Percentiles rank a stretch among this genome's conserved stretches.
Evolutionary conservation across 2,113 vertebrate genomes (phyloP).

Genomic region (Pteropus alecto): DNA sequence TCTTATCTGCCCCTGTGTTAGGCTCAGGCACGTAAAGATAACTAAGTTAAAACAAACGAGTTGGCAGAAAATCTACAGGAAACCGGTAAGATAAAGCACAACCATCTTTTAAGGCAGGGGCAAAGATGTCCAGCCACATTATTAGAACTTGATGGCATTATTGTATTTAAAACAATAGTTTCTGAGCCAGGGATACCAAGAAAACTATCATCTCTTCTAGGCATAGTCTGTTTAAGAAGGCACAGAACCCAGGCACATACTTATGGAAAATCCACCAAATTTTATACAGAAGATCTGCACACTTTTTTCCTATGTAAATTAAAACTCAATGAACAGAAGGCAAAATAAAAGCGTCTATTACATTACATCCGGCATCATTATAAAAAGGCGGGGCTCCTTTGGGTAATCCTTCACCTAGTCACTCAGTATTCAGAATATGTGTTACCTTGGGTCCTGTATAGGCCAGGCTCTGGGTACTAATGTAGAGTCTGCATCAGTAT

Average conservation of each 20-base stretch:
- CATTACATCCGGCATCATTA: background rate
- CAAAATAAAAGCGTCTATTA: background rate
- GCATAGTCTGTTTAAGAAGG: background rate
- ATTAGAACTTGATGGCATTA: background rate
- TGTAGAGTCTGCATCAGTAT: background rate
- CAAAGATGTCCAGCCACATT: background rate
- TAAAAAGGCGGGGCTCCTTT: background rate
- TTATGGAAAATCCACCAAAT: background rate
- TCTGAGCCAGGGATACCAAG: background rate
- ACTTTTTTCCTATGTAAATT: background rate
- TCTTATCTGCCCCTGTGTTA: background rate
- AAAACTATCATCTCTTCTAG: background rate
- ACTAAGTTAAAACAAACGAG: background rate
- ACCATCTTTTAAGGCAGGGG: background rate
- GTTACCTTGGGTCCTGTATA: background rate
- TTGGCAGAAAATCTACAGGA: background rate
- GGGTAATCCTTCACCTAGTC: background rate
- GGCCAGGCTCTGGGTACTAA: background rate
- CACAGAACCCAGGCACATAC: too few species aligned
- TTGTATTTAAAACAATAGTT: background rate
- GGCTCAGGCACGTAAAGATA: background rate
- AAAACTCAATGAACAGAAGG: background rate
- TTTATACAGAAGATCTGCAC: background rate
- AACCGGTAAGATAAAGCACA: background rate
- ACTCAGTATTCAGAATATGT: background rate